phyloP scores from a whole-genome alignment of 37 sponge, comb jelly and placozoan genomes.

The Theonella swinhoei region DNA sequence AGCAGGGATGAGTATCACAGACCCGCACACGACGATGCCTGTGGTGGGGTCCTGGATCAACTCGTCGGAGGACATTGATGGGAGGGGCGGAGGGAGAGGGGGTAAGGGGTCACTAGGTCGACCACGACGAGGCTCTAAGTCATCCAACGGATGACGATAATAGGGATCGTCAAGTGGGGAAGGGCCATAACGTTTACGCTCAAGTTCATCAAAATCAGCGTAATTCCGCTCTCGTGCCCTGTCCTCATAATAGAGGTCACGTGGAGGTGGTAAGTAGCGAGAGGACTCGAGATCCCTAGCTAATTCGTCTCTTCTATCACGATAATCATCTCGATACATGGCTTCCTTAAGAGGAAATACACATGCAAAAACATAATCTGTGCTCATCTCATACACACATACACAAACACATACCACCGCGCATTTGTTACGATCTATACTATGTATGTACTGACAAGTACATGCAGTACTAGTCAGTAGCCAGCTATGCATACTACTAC shows the following conservation, averaged over 20 bases:
- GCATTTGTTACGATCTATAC: too few species aligned
- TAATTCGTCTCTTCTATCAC: not conserved
- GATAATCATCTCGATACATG: constrained; percentile 39
- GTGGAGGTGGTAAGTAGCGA: constrained; percentile 10
- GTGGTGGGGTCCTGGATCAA: constrained; percentile 1
- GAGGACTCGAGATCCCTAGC: constrained; percentile 2
- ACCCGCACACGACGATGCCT: constrained; percentile 22
- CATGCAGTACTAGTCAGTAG: too few species aligned
- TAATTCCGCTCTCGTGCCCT: constrained; percentile 23
- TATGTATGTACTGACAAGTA: not conserved
- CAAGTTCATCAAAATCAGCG: constrained; percentile 3
- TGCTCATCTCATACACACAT: too few species aligned
- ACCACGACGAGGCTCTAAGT: not conserved
- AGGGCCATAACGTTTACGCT: not conserved
- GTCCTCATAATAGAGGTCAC: constrained; percentile 35
- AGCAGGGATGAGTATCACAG: constrained; percentile 30
- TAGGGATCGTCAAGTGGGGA: constrained; percentile 5
- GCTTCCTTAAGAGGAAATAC: not conserved
- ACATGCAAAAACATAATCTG: too few species aligned
- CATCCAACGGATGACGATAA: constrained; percentile 18
- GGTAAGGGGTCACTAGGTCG: not conserved
- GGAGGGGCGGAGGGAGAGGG: not conserved
- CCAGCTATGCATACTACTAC: too few species aligned
- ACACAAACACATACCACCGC: too few species aligned
- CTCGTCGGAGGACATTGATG: not conserved